phyloP scores from a whole-genome alignment of 2,797 vertebrate genomes.

The Ctenochaetus hawaiiensis region DNA sequence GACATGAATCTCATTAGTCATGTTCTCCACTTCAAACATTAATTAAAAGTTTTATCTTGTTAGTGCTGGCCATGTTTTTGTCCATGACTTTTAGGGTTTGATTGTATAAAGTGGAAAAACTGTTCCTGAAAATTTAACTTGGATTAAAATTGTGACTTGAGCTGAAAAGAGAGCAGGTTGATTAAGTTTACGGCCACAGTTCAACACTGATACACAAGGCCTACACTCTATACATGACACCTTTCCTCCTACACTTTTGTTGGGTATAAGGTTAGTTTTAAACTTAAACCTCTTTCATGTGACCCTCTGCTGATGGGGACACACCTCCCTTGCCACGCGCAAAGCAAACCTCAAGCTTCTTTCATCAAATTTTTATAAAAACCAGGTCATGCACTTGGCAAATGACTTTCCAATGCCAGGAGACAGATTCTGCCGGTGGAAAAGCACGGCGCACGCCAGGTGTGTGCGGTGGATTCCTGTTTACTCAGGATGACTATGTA shows the following conservation, averaged over 20 bases:
- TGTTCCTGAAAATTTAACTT: neutral
- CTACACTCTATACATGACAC: too few species aligned
- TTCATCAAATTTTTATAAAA: conserved; percentile 4
- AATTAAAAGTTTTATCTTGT: neutral
- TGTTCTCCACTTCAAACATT: neutral
- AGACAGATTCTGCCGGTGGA: conserved; percentile 45
- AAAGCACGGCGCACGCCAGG: conserved; percentile 51
- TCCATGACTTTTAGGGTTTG: neutral
- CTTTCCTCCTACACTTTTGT: neutral
- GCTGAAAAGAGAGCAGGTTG: neutral
- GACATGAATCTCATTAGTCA: neutral
- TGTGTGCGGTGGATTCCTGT: conserved; percentile 67
- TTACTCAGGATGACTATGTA: conserved; percentile 45
- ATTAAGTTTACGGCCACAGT: neutral
- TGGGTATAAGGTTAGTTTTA: neutral
- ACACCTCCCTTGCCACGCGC: neutral
- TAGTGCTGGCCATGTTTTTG: neutral
- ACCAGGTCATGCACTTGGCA: conserved; percentile 25
- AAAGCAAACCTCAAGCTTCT: neutral
- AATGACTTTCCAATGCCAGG: conserved; percentile 28
- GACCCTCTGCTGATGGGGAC: neutral
- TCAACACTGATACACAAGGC: neutral
- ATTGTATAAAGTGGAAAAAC: neutral
- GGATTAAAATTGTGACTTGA: neutral
- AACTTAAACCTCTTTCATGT: neutral